Evolutionary conservation across 2,888 invertebrate genomes (phyloP), one percentile per base, ranked within the genome.

Genomic region (Colletes collaris): DNA sequence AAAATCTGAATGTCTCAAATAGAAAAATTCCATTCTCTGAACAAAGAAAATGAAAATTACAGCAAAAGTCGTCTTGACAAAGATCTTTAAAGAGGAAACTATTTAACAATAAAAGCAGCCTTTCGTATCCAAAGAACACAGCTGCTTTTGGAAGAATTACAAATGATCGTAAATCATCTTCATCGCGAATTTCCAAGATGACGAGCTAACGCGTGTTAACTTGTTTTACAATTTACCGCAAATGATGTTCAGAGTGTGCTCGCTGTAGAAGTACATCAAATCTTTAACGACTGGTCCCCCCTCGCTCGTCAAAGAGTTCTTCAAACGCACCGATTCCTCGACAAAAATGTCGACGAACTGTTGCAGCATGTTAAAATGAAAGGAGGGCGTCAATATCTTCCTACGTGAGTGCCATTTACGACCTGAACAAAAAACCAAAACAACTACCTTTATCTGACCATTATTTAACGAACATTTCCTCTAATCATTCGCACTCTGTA

Each of bases 381-480:
- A 96, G 0, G 95, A 94, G 0, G 95, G 95, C 0, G 95, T 95
- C n/a, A 96, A 88, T 76, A 95, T 93, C 90, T 95, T 95, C 64
- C 96, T 92, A n/a, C 95, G 93, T 0, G 92, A 88, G 58, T 94
- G 94, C 96, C 96, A 96, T 91, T 95, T 95, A 16, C 84, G 65
- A 40, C 94, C 94, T 95, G 11, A 16, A 35, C 55, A 7, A 49
- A 7, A 49, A 8, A 64, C 5, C 49, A 8, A 50, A 27, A 10
- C 0, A 44, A 69, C 27, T 27, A 27, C 27, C 27, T 27, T 27
- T 27, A 27, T 27, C 27, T 27, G 27, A 0, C 27, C 27, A 27
- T 27, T 27, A 27, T 27, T 27, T 27, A 27, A 27, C 27, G 27
- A 27, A 27, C 27, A 27, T 27, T 27, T 27, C 27, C 27, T 27